A percentile compares a stretch with the other conserved stretches of the same genome.
Conservation (phyloP, 2,797 vertebrate genomes). For the Odontamblyopus lacepedii region DNA sequence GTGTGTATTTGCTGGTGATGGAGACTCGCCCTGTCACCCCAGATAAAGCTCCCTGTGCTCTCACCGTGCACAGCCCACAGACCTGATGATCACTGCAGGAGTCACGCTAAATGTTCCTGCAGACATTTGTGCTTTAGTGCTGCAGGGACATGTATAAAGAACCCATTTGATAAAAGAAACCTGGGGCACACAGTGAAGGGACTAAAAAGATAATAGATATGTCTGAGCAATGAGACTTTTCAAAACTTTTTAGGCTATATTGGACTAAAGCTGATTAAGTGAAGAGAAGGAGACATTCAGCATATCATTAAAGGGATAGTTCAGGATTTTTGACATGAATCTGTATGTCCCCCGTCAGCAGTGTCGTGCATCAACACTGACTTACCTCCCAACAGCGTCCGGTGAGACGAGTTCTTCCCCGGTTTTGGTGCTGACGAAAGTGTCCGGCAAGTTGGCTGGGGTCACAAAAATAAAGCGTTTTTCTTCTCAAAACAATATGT, state of each 20-base stretch:
- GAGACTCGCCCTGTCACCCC: constrained; percentile 67
- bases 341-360: too few relatives aligned
- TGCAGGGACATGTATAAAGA: constrained; percentile 52
- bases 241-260: not conserved
- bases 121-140: constrained; percentile 56
- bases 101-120: constrained; percentile 62
- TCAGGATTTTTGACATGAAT: too few relatives aligned
- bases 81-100: constrained; percentile 64
- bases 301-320: too few relatives aligned
- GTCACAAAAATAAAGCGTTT: too few relatives aligned
- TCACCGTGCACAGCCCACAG: constrained; percentile 38
- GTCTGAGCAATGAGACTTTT: not conserved
- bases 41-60: constrained; percentile 72
- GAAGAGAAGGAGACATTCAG: not conserved
- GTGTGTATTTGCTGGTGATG: constrained; percentile 69
- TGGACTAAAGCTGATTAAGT: not conserved
- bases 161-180: constrained; percentile 30
- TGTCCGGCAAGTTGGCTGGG: too few relatives aligned
- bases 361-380: too few relatives aligned
- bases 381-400: too few relatives aligned
- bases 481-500: too few relatives aligned
- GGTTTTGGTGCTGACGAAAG: too few relatives aligned
- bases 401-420: too few relatives aligned
- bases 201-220: not conserved
- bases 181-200: constrained; percentile 18